phyloP scores from a whole-genome alignment of 37 sponge, comb jelly and placozoan species.

The Ephydatia muelleri region DNA sequence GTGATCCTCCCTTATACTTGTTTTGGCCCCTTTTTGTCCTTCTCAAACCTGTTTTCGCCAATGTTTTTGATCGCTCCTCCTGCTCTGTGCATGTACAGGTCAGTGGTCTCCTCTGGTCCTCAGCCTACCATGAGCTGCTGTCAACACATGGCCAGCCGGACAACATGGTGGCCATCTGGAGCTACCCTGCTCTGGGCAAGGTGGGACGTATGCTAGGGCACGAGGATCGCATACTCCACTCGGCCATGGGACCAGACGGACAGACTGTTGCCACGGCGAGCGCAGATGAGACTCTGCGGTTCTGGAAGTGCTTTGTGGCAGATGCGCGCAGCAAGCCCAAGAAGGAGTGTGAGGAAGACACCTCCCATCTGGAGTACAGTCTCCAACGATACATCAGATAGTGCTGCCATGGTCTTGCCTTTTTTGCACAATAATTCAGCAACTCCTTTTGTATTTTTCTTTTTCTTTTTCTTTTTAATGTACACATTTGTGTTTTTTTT shows the following conservation, averaged over 20 bases:
- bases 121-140: slow-evolving; percentile 73
- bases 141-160: slow-evolving; percentile 82
- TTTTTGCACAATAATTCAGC: not conserved
- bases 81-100: slow-evolving; percentile 27
- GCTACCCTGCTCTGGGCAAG: slow-evolving; percentile 35
- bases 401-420: not conserved
- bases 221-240: slow-evolving; percentile 70
- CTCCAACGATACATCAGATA: not conserved
- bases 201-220: slow-evolving; percentile 73
- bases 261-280: slow-evolving; percentile 81
- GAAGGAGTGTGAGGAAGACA: not conserved
- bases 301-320: slow-evolving; percentile 83
- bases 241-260: slow-evolving; percentile 74
- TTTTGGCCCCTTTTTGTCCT: not conserved
- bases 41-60: not conserved
- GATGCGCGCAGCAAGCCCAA: not conserved
- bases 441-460: not conserved
- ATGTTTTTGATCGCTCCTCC: not conserved
- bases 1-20: not conserved
- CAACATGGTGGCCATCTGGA: slow-evolving; percentile 83
- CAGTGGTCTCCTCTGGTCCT: slow-evolving; percentile 84
- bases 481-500: not conserved
- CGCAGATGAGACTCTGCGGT: slow-evolving; percentile 91
- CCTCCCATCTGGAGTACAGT: not conserved
- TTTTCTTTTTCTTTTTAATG: not conserved